Evolutionary conservation across 2,113 vertebrate species (phyloP), one percentile per base, ranked within the genome.

Genomic region (Trinectes maculatus): DNA sequence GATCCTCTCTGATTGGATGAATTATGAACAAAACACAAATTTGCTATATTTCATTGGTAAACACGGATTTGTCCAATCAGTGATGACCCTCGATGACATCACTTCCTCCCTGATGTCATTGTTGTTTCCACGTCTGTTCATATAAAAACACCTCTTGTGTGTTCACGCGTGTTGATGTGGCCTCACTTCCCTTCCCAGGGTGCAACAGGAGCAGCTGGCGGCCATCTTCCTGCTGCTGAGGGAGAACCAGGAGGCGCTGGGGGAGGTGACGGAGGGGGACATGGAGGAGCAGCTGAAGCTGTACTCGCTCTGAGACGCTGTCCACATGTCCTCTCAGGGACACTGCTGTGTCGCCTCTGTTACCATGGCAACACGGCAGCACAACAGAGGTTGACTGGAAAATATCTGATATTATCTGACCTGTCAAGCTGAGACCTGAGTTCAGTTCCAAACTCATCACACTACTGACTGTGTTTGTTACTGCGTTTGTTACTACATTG

Each of bases 221-320:
- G 95, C 95, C 89, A 97, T 98, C 91, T 97, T 98, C 87, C 91
- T 91, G 68, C 92, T 98, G 80, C 94, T 98, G 89, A 86, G 92
- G 85, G 94, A 95, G 85, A 95, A 95, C 89, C 91, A 91, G 89
- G 95, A 96, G 49, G 95, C 90, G 0, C 94, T 97, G 55, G 96
- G 95, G 10, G 94, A 94, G 74, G 94, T 96, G 94, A 93, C 94
- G 0, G 93, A 95, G 12, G 92, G 91, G 2, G 96, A 97, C 59
- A 75, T 96, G 91, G 94, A 94, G 85, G 95, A 98, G 70, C 96
- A 96, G 87, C 92, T 87, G 46, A 82, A 82, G 60, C 82, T 87
- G 19, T 88, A 88, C 59, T 78, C 80, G 0, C 75, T 85, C 6
- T 87, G 73, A 86, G 36, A n/a, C 18, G 5, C 54, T 8, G 9